Evolutionary conservation across 2,797 vertebrate genomes (phyloP).

Genomic region (Silurus lanzhouensis): DNA sequence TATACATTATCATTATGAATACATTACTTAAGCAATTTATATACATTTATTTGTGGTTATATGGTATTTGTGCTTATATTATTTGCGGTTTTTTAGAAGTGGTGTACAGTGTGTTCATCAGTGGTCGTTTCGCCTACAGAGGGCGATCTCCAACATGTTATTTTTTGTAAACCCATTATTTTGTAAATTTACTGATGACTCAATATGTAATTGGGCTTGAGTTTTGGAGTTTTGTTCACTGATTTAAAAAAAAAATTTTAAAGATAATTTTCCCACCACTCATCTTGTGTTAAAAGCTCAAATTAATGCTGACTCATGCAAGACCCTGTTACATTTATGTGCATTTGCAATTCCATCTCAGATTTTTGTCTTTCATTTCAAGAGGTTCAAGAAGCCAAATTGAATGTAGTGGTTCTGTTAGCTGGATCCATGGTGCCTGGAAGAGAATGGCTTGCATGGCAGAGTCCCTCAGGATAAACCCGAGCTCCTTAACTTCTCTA

Average conservation of each 20-base stretch:
- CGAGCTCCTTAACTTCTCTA: conserved; percentile 22
- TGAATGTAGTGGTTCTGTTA: neutral
- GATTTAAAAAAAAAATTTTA: neutral
- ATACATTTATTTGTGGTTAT: neutral
- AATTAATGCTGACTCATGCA: neutral
- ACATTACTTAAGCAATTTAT: too few relatives aligned
- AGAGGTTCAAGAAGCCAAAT: neutral
- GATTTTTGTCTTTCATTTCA: neutral
- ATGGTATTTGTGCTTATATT: neutral
- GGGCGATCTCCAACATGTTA: conserved; percentile 17
- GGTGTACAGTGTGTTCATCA: neutral
- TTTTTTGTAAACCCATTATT: neutral
- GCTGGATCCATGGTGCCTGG: neutral
- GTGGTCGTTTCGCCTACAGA: conserved; percentile 14
- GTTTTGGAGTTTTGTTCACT: neutral
- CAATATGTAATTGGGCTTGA: neutral
- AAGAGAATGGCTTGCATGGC: neutral
- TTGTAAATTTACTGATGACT: neutral
- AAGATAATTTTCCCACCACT: neutral
- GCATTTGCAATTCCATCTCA: neutral
- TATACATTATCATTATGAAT: neutral
- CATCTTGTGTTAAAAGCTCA: neutral
- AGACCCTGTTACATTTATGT: neutral
- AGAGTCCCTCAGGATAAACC: conserved; percentile 27
- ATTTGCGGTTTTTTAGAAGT: neutral